Conservation (phyloP, 2,888 invertebrate species). For the Mythimna impura region DNA sequence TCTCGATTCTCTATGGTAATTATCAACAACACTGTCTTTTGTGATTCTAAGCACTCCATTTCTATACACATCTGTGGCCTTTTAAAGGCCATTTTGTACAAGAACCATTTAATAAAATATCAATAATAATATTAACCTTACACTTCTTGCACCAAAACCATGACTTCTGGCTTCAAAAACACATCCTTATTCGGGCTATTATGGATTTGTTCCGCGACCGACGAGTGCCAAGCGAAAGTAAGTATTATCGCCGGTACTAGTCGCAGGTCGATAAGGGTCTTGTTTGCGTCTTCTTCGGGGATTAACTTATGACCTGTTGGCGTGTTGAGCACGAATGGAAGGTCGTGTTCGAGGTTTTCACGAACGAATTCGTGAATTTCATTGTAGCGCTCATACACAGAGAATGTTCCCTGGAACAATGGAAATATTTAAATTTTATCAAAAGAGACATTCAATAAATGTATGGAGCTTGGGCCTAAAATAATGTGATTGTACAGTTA, state of each 20-base stretch:
- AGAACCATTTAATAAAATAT: constrained; percentile 32
- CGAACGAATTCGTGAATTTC: constrained; percentile 95
- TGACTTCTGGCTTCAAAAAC: constrained; percentile 94
- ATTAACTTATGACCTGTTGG: constrained; percentile 92
- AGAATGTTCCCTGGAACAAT: constrained; percentile 95
- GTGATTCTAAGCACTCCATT: constrained; percentile 18
- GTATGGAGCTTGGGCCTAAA: no score
- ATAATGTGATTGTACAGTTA: no score
- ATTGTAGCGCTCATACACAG: constrained; percentile 94
- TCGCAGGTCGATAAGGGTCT: constrained; percentile 94
- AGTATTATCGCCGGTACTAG: constrained; percentile 96
- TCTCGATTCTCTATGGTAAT: no score
- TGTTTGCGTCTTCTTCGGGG: constrained; percentile 92
- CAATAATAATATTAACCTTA: constrained; percentile 68
- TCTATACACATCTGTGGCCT: constrained; percentile 3
- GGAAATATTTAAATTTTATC: not conserved
- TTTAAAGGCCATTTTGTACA: constrained; percentile 38
- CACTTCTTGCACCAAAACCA: constrained; percentile 92
- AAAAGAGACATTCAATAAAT: no score
- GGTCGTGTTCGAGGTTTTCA: constrained; percentile 93
- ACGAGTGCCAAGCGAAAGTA: constrained; percentile 93
- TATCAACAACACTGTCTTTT: no score
- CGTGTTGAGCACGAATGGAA: constrained; percentile 93
- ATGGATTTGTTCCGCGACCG: constrained; percentile 86
- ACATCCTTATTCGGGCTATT: constrained; percentile 89